These are phyloP conservation scores for Thera britannica DNA, from an alignment of 2,888 invertebrate genomes.

Conservation along the genomic window DNA sequence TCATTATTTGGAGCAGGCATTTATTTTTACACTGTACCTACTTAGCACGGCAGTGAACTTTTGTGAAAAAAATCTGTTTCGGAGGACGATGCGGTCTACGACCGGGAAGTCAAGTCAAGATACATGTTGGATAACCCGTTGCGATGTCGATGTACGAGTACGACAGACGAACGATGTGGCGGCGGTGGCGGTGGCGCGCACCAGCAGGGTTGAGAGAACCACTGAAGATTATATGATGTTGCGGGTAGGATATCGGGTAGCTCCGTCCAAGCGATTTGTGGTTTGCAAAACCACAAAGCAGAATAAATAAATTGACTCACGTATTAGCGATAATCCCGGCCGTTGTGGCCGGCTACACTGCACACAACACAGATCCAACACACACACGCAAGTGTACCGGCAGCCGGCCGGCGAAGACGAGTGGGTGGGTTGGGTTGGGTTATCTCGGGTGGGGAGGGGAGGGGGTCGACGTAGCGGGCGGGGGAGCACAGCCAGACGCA, in stretches of 20 bases:
- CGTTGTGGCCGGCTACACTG: conserved; percentile 35
- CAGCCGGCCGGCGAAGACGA: conserved; percentile 42
- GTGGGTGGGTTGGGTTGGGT: conserved; percentile 22
- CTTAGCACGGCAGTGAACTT: conserved; percentile 22
- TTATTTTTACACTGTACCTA: conserved; percentile 43
- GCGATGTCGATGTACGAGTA: conserved; percentile 22
- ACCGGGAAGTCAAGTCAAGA: conserved; percentile 11
- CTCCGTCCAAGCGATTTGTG: conserved; percentile 6
- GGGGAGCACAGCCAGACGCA: conserved; percentile 19
- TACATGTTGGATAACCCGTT: conserved; percentile 34
- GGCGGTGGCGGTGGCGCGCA: background rate
- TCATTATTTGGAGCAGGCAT: conserved; percentile 43
- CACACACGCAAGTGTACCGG: conserved; percentile 40
- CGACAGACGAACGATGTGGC: background rate
- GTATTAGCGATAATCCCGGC: conserved; percentile 33
- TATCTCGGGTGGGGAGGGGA: conserved; percentile 31
- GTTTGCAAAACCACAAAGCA: conserved; percentile 5
- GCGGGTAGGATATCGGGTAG: conserved; percentile 18
- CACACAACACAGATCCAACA: conserved; percentile 38
- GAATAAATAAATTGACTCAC: conserved; percentile 35
- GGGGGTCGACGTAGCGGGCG: conserved; percentile 7
- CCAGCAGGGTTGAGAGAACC: background rate
- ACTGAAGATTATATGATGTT: conserved; percentile 11
- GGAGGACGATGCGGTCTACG: conserved; percentile 22
- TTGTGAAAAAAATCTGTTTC: conserved; percentile 30